A percentile compares a stretch with the other conserved stretches of the same genome.
Evolutionary conservation across 2,888 invertebrate species (phyloP).

Genomic region (Pheosia tremula): DNA sequence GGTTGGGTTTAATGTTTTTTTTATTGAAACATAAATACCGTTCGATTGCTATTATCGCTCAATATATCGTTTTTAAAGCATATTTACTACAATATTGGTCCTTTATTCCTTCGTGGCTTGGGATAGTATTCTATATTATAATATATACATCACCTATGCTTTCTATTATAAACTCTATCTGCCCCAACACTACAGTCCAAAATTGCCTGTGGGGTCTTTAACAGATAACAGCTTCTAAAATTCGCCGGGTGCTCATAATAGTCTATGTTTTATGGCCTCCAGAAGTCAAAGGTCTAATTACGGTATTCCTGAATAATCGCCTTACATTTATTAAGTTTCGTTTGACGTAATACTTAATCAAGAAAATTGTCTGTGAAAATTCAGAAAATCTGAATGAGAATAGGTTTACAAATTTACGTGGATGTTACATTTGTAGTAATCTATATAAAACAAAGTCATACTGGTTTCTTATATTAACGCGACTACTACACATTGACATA

Average conservation of each 20-base stretch:
- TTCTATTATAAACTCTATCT: background rate
- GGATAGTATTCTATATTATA: no score
- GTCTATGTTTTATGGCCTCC: conserved; percentile 30
- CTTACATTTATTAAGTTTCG: conserved; percentile 28
- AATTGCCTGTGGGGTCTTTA: conserved; percentile 3
- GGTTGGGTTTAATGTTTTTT: no score
- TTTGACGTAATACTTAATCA: conserved; percentile 11
- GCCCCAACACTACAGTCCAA: conserved; percentile 2
- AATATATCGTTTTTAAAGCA: no score
- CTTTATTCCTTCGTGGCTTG: no score
- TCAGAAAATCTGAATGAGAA: background rate
- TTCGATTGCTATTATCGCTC: no score
- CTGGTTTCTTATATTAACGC: no score
- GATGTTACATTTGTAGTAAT: no score
- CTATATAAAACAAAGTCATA: no score
- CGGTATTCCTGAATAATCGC: conserved; percentile 33
- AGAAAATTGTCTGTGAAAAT: background rate
- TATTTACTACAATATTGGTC: no score
- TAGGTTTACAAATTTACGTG: background rate
- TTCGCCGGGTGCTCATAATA: conserved; percentile 33
- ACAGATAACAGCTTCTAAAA: conserved; percentile 4
- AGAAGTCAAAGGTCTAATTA: conserved; percentile 32
- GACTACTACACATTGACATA: no score
- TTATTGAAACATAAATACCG: no score
- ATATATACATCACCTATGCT: no score